Conservation (phyloP, 2,113 vertebrate species). For the Cyphomyrus plagiostoma region DNA sequence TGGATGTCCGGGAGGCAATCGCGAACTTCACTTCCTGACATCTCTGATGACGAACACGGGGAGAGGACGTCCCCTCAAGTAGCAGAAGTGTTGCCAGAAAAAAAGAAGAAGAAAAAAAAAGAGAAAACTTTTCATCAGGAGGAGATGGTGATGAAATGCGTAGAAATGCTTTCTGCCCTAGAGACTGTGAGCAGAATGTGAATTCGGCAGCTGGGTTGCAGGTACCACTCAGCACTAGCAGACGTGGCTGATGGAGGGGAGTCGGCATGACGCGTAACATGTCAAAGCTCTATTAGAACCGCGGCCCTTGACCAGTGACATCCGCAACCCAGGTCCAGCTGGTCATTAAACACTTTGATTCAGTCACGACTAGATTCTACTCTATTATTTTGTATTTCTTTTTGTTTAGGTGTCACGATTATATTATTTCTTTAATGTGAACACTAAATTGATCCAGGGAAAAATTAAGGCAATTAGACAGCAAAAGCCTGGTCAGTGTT, state of each 20-base stretch:
- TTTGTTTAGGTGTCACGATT: not conserved
- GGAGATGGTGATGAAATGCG: slow-evolving; percentile 13
- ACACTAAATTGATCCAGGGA: not conserved
- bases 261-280: too few relatives aligned
- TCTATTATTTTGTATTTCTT: not conserved
- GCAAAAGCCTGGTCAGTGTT: not conserved
- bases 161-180: slow-evolving; percentile 5
- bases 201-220: not conserved
- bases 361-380: not conserved
- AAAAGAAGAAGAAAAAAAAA: not conserved
- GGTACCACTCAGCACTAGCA: not conserved
- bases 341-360: not conserved
- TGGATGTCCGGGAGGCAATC: not conserved
- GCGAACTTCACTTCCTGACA: not conserved
- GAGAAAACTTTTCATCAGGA: slow-evolving; percentile 5
- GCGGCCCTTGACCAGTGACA: not conserved
- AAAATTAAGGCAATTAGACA: too few relatives aligned
- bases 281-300: not conserved
- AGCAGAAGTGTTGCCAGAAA: not conserved
- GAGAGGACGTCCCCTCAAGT: not conserved
- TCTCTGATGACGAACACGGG: not conserved
- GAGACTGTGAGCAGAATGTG: slow-evolving; percentile 8
- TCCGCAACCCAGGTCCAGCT: not conserved
- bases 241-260: not conserved
- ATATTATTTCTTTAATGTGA: not conserved